Percentiles rank a stretch among this genome's conserved stretches.
phyloP scores from a whole-genome alignment of 2,113 vertebrate species.

The Aspiorhynchus laticeps region DNA sequence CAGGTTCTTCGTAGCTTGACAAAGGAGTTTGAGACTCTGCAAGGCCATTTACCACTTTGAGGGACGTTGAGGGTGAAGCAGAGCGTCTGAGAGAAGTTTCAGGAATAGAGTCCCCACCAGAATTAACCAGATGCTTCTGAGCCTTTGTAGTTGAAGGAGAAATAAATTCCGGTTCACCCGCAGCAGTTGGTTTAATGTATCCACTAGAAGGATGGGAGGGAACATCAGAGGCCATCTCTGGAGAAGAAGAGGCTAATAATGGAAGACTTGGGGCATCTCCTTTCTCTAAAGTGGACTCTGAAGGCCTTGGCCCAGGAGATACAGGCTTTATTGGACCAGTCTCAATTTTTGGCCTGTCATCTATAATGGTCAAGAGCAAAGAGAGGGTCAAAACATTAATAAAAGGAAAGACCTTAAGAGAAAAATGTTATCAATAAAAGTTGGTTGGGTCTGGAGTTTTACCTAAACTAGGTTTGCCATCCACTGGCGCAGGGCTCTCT shows the following conservation, averaged over 20 bases:
- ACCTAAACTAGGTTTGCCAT: conserved; percentile 58
- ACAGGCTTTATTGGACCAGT: conserved; percentile 82
- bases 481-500: conserved; percentile 60
- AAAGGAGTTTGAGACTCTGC: conserved; percentile 68
- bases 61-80: conserved; percentile 65
- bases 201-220: conserved; percentile 53
- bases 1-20: conserved; percentile 56
- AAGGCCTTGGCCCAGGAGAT: conserved; percentile 80
- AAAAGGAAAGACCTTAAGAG: background rate
- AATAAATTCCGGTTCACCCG: conserved; percentile 72
- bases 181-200: conserved; percentile 53
- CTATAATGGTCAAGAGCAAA: conserved; percentile 66
- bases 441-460: background rate
- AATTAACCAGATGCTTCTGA: conserved; percentile 59
- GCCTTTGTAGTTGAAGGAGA: conserved; percentile 55
- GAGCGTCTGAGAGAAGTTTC: conserved; percentile 70
- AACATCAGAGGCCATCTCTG: conserved; percentile 68
- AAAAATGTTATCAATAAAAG: background rate
- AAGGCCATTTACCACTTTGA: conserved; percentile 83
- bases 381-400: conserved; percentile 2
- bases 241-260: conserved; percentile 61
- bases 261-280: conserved; percentile 71
- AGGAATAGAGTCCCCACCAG: conserved; percentile 66
- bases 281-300: conserved; percentile 79
- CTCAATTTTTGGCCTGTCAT: conserved; percentile 88